Base-by-base conservation (phyloP, 2,113 vertebrate genomes). In the Gymnocephalus cernua region DNA sequence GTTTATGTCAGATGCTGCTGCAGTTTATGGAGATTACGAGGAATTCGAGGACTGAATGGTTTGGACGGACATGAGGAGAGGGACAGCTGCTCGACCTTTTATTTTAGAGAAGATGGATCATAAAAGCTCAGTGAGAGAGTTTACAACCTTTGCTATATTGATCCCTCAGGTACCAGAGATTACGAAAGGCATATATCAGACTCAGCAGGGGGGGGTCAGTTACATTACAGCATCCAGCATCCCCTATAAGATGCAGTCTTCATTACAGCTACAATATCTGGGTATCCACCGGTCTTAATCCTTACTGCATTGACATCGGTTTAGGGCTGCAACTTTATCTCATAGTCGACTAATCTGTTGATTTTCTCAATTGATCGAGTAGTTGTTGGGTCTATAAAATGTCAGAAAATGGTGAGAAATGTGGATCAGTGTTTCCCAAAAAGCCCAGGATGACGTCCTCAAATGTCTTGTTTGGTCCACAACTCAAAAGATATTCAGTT, bases 1-100 rank as follows among this genome's bases (percentile, higher is more conserved):
- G 16, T 87, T 88, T 59, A 63, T 88, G 87, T 91, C 85, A 71
- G 76, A 90, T 81, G 86, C 82, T 69, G 77, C 58, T 80, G 84
- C 15, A 38, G 70, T 86, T 89, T 77, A 32, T 51, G 35, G 74
- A 74, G 90, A 91, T 92, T 89, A 92, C 18, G 38, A 75, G 47
- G 71, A 80, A 76, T 70, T 91, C 12, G n/a, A 85, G 82, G 82
- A 74, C 56, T 32, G 72, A 72, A 35, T 18, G 19, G 18, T 38
- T 29, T n/a, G 3, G 48, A 77, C 50, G 21, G 23, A 32, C 8
- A 12, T 23, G 14, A 53, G 12, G 27, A 41, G 14, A 50, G 19
- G 23, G 45, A 27, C 35, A 3, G 19, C 6, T 3, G 3, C 59
- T 41, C 0, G 19, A 53, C 48, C 13, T 89, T 76, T 68, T 35